Evolutionary conservation across 1,140 invertebrate species (phyloP).

Genomic region (Acyrthosiphon pisum): DNA sequence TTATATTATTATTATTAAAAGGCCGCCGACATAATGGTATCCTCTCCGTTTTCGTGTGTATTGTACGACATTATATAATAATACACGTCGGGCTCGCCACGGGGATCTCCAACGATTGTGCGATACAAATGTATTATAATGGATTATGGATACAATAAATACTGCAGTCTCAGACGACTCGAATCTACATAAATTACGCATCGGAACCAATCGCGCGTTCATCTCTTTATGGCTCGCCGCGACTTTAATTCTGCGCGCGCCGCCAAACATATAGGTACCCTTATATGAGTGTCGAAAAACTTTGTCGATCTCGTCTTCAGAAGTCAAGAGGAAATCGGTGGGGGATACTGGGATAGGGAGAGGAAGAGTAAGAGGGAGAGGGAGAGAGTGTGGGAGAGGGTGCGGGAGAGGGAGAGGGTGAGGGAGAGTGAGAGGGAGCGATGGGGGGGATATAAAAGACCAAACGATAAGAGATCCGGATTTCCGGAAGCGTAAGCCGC

Average conservation of each 20-base stretch:
- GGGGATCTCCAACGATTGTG: not conserved
- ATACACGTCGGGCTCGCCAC: no score
- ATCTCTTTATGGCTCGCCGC: not conserved
- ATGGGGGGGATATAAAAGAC: not conserved
- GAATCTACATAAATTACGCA: not conserved
- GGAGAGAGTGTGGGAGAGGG: no score
- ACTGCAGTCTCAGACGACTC: not conserved
- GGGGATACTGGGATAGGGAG: not conserved
- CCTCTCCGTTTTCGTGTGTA: not conserved
- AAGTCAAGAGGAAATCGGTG: not conserved
- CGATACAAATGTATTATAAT: not conserved
- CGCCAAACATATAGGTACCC: not conserved
- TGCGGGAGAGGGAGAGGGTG: no score
- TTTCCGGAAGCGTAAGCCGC: not conserved
- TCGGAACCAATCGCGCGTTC: not conserved
- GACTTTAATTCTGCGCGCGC: no score
- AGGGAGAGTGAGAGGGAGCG: no score
- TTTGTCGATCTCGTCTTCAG: not conserved
- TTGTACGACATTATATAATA: not conserved
- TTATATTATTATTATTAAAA: not conserved
- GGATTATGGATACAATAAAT: not conserved
- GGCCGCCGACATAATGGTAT: not conserved
- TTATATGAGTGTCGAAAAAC: not conserved
- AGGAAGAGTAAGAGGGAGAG: not conserved
- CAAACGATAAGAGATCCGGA: not conserved